Conservation (phyloP, 2,113 vertebrate genomes). For the Syngnathus floridae region DNA sequence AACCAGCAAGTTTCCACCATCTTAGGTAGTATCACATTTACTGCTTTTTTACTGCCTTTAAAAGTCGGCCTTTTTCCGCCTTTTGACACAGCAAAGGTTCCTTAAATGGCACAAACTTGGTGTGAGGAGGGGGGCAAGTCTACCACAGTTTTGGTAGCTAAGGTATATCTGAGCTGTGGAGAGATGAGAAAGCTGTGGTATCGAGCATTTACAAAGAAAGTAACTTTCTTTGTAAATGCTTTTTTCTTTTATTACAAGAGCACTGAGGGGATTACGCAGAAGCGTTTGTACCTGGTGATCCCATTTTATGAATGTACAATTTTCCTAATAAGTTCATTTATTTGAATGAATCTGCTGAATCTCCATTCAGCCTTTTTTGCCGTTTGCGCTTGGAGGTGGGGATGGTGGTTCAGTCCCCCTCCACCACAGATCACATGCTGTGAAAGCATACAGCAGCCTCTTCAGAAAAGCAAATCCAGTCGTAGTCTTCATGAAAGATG, state of each 20-base stretch:
- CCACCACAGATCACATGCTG: slow-evolving; percentile 46
- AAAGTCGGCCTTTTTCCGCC: too few species aligned
- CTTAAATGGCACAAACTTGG: too few species aligned
- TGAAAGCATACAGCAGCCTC: slow-evolving; percentile 44
- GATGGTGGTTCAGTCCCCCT: not conserved
- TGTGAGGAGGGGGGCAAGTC: too few species aligned
- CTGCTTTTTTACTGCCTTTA: too few species aligned
- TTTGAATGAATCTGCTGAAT: not conserved
- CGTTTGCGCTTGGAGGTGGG: too few species aligned
- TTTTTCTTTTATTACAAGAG: not conserved
- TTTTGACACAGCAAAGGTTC: too few species aligned
- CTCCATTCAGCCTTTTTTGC: not conserved
- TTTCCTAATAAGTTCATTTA: not conserved
- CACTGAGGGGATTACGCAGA: not conserved
- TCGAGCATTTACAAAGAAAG: too few species aligned
- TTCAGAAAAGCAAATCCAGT: slow-evolving; percentile 33
- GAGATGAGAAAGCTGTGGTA: too few species aligned
- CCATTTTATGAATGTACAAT: not conserved
- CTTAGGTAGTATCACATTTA: too few species aligned
- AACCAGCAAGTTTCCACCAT: too few species aligned
- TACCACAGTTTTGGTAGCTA: too few species aligned
- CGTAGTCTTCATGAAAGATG: slow-evolving; percentile 67
- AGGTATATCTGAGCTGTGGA: too few species aligned
- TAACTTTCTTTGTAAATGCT: not conserved
- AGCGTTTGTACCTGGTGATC: not conserved